Evolutionary conservation across 2,797 vertebrate species (phyloP).

Genomic region (Phrynocephalus vlangalii): DNA sequence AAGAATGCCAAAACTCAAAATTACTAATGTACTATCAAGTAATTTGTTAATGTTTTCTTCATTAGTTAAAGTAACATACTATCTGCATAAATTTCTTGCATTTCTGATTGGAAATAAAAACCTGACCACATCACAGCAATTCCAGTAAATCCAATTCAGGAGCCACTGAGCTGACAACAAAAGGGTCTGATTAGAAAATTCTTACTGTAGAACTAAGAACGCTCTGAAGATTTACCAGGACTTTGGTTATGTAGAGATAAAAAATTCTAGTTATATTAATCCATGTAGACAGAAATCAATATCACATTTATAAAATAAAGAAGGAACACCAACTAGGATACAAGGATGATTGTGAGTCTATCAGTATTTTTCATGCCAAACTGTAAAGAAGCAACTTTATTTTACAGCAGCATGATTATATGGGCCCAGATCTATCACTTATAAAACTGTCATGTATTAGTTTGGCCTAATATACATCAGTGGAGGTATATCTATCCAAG

Average conservation of each 20-base stretch:
- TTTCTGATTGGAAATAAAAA: constrained; percentile 32
- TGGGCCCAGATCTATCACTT: neutral
- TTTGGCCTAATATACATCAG: neutral
- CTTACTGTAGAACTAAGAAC: constrained; percentile 46
- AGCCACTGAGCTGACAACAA: constrained; percentile 59
- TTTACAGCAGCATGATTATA: constrained; percentile 24
- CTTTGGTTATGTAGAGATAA: constrained; percentile 43
- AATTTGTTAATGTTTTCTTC: constrained; percentile 43
- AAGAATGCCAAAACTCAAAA: constrained; percentile 19
- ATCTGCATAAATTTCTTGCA: constrained; percentile 32
- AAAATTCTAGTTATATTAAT: constrained; percentile 53
- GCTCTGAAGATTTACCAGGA: constrained; percentile 51
- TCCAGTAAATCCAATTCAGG: constrained; percentile 62
- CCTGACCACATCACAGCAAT: constrained; percentile 40
- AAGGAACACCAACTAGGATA: constrained; percentile 38
- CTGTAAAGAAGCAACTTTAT: constrained; percentile 30
- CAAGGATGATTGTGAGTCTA: constrained; percentile 34
- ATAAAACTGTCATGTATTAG: neutral
- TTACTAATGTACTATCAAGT: constrained; percentile 16
- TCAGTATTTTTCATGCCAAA: constrained; percentile 31
- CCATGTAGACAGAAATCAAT: constrained; percentile 54
- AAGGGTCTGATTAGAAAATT: constrained; percentile 60
- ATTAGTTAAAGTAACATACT: constrained; percentile 28
- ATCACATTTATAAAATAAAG: constrained; percentile 49
- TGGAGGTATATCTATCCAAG: no score